A percentile compares a stretch with the other conserved stretches of the same genome.
Conservation (phyloP, 2,888 invertebrate species). For the Epistrophella euchroma region DNA sequence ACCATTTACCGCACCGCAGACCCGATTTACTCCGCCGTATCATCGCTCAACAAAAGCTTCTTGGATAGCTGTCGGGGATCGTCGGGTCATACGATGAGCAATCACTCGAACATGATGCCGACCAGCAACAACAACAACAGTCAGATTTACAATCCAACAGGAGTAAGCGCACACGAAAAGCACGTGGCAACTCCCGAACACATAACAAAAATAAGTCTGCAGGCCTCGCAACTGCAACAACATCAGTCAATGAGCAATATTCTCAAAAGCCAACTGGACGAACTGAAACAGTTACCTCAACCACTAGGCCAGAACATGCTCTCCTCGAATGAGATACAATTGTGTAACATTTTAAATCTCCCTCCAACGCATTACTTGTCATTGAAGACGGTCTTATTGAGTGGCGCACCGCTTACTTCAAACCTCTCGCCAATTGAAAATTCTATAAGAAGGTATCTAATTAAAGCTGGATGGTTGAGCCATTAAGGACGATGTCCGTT, state of each 20-base stretch:
- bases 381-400: conserved; percentile 92
- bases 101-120: conserved; percentile 86
- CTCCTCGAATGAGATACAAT: conserved; percentile 88
- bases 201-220: conserved; percentile 79
- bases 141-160: conserved; percentile 76
- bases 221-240: conserved; percentile 78
- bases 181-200: conserved; percentile 76
- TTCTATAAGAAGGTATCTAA: conserved; percentile 84
- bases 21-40: conserved; percentile 84
- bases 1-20: conserved; percentile 90
- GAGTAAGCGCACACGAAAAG: conserved; percentile 69
- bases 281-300: conserved; percentile 80
- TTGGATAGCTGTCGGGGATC: conserved; percentile 85
- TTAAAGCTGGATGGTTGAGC: conserved; percentile 83
- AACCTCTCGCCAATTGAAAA: conserved; percentile 81
- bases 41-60: conserved; percentile 84
- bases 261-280: conserved; percentile 84
- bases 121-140: conserved; percentile 83
- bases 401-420: conserved; percentile 81
- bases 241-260: conserved; percentile 85
- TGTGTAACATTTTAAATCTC: conserved; percentile 91
- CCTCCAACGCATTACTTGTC: conserved; percentile 95
- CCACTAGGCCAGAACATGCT: conserved; percentile 86
- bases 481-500: conserved; percentile 77
- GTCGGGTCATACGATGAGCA: conserved; percentile 84